A percentile compares a stretch with the other conserved stretches of the same genome.
These are phyloP conservation scores for Pipistrellus nathusii DNA, from an alignment of 2,797 vertebrate genomes.

Conservation along the genomic window DNA sequence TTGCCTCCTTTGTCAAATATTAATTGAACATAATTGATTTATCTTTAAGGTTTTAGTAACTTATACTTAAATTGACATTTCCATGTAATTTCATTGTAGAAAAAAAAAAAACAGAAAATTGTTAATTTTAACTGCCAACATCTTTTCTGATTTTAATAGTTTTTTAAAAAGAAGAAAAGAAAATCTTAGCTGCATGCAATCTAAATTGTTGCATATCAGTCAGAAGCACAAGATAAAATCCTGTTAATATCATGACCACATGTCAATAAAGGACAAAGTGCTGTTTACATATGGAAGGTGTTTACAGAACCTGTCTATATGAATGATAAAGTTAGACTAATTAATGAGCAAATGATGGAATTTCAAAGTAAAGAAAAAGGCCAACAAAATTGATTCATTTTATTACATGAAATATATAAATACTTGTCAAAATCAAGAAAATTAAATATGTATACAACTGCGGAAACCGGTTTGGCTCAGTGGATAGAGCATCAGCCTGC, in stretches of 20 bases:
- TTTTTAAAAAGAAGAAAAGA: slow-evolving; percentile 12
- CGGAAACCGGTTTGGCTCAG: too few relatives aligned
- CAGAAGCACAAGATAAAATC: slow-evolving; percentile 58
- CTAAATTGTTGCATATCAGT: slow-evolving; percentile 3
- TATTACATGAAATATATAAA: slow-evolving; percentile 18
- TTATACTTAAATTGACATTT: slow-evolving; percentile 51
- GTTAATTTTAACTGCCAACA: slow-evolving; percentile 12
- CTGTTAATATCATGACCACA: not conserved
- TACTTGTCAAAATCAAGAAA: slow-evolving; percentile 82
- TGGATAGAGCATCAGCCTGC: too few relatives aligned
- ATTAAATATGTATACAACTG: slow-evolving; percentile 50
- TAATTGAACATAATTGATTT: not conserved
- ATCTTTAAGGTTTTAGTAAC: slow-evolving; percentile 55
- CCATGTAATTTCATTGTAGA: slow-evolving; percentile 13
- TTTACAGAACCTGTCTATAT: not conserved
- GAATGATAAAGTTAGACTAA: slow-evolving; percentile 46
- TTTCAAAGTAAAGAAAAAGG: slow-evolving; percentile 31
- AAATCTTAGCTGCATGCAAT: not conserved
- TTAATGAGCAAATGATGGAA: slow-evolving; percentile 36
- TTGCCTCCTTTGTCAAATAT: too few relatives aligned
- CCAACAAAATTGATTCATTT: slow-evolving; percentile 24
- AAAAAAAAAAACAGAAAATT: slow-evolving; percentile 46
- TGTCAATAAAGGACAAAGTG: slow-evolving; percentile 7
- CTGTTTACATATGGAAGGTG: not conserved
- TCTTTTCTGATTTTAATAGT: slow-evolving; percentile 43